Base-by-base conservation (phyloP, 2,113 vertebrate genomes). In the Cathartes aura region DNA sequence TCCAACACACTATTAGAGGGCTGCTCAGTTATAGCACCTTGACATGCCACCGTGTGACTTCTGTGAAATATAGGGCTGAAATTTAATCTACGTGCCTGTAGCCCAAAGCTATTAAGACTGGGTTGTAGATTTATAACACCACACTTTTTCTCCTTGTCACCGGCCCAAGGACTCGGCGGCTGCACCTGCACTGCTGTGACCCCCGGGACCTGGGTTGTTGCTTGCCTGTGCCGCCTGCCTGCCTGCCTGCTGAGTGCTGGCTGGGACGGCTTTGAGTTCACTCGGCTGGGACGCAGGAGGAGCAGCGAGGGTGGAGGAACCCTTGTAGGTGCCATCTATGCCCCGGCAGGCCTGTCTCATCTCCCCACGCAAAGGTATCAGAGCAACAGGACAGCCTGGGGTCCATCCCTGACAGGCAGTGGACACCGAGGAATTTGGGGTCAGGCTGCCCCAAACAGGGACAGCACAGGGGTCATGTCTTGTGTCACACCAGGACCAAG, bases 161-260 rank as follows among this genome's bases (percentile, higher is more conserved):
- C 45, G 74, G 78, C 78, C 88, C 88, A 96, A 96, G 93, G 82
- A 96, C 93, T 72, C 4, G 0, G 50, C 0, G 0, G 48, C 76
- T 53, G 52, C 40, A 27, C 27, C 55, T 32, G 82, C 74, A 26
- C 48, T 52, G 52, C 68, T 52, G 16, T 56, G 93, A 84, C 81
- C 81, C 58, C 9, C 0, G 0, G 56, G 22, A 92, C 56, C 19
- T 0, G 0, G 12, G 50, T 11, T 80, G 40, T 2, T 40, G 23
- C 47, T 56, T 68, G 40, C 40, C 34, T 0, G 0, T 5, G 2
- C 20, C 0, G 0, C 62, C 56, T 67, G 60, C 27, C n/a, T 67
- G 60, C 27, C n/a, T 83, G 38, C 45, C 50, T 85, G 52, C 63
- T 29, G 9, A 82, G 5, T 10, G 32, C 58, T 62, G 81, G 16